phyloP scores from a whole-genome alignment of 2,113 vertebrate species.

The Strigops habroptila region DNA sequence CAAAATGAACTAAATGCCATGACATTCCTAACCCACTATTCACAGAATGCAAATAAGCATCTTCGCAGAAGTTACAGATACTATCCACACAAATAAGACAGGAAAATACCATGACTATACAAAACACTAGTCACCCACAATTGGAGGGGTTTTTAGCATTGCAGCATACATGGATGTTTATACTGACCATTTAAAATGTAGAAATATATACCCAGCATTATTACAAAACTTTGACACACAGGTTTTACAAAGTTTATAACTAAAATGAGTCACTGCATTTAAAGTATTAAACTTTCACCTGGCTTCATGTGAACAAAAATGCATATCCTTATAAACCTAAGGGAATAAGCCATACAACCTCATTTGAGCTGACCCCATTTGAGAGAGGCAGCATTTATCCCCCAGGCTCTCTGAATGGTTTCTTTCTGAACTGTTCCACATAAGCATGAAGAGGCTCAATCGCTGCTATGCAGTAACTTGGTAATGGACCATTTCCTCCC shows the following conservation, averaged over 20 bases:
- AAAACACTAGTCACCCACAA: background rate
- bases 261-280: background rate
- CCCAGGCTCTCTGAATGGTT: background rate
- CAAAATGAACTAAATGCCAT: background rate
- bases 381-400: background rate
- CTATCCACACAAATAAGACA: background rate
- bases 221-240: background rate
- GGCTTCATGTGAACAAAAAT: background rate
- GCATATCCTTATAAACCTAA: background rate
- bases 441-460: fast-evolving
- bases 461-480: background rate
- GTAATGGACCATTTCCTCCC: fast-evolving
- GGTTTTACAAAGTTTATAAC: background rate
- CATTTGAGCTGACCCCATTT: background rate
- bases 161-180: background rate
- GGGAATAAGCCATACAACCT: background rate
- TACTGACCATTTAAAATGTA: background rate
- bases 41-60: background rate
- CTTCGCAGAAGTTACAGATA: background rate
- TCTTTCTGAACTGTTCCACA: background rate
- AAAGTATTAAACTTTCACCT: background rate
- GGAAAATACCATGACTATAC: background rate
- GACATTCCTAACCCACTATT: background rate
- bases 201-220: background rate
- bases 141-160: background rate